These are phyloP conservation scores for Mungos mungo DNA, from an alignment of 2,113 vertebrate genomes.

Conservation along the genomic window DNA sequence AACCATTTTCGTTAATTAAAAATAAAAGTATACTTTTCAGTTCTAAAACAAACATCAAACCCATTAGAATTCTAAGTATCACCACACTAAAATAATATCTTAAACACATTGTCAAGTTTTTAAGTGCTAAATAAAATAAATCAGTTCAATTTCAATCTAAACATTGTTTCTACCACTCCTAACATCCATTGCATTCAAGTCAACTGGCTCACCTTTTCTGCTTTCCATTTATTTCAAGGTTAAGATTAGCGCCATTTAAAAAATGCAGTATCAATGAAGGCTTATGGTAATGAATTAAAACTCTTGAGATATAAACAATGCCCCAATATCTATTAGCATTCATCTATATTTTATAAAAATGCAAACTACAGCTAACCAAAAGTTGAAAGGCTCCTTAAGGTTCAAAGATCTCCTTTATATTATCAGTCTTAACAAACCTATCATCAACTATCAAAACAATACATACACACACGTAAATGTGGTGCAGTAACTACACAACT, in stretches of 20 bases:
- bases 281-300: constrained; percentile 65
- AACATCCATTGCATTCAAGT: constrained; percentile 66
- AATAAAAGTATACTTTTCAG: constrained; percentile 62
- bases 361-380: constrained; percentile 79
- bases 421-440: constrained; percentile 79
- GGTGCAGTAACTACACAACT: constrained; percentile 82
- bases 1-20: constrained; percentile 58
- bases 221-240: constrained; percentile 69
- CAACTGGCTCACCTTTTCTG: constrained; percentile 77
- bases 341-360: constrained; percentile 79
- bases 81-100: constrained; percentile 50
- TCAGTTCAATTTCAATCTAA: constrained; percentile 68
- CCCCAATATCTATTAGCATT: constrained; percentile 74
- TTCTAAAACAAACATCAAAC: constrained; percentile 67
- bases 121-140: constrained; percentile 67
- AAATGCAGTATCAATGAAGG: constrained; percentile 64
- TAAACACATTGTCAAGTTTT: constrained; percentile 47
- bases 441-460: constrained; percentile 78
- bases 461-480: constrained; percentile 77
- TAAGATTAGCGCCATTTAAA: constrained; percentile 63
- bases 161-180: constrained; percentile 67
- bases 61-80: constrained; percentile 54
- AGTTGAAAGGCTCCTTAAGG: constrained; percentile 77
- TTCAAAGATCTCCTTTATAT: constrained; percentile 79
- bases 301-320: constrained; percentile 71